phyloP scores from a whole-genome alignment of 2,888 invertebrate species.

The Chrysodeixis includens region DNA sequence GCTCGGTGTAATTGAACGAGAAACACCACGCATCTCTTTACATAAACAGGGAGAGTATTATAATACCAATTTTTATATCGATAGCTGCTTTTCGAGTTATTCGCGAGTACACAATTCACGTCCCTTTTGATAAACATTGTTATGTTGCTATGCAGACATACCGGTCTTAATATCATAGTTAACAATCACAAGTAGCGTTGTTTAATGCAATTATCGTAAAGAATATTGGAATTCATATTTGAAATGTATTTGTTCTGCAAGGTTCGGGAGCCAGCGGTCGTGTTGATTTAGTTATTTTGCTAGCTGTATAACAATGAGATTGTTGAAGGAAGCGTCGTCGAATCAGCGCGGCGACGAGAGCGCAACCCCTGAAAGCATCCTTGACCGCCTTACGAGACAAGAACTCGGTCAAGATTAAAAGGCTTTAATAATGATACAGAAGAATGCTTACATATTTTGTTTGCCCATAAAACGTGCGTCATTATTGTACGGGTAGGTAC shows the following conservation, averaged over 20 bases:
- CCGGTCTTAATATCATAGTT: slow-evolving; percentile 33
- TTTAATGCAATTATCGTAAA: slow-evolving; percentile 31
- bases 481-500: background rate
- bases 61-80: slow-evolving; percentile 39
- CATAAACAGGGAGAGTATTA: slow-evolving; percentile 10
- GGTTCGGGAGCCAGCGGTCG: background rate
- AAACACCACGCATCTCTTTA: background rate
- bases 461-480: background rate
- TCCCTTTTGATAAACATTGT: slow-evolving; percentile 23
- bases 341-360: background rate
- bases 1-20: background rate
- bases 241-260: background rate
- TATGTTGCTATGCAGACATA: slow-evolving; percentile 31
- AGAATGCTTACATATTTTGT: background rate
- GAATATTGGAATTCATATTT: slow-evolving; percentile 16
- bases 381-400: slow-evolving; percentile 2
- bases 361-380: slow-evolving; percentile 1
- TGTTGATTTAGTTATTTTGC: background rate
- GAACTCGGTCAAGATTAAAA: background rate
- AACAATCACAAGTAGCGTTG: slow-evolving; percentile 30
- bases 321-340: background rate
- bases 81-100: slow-evolving; percentile 34
- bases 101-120: slow-evolving; percentile 32
- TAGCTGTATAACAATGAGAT: background rate
- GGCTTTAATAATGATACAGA: background rate